Base-by-base conservation (phyloP, 23 tunicate genomes). In the Diplosoma virens region DNA sequence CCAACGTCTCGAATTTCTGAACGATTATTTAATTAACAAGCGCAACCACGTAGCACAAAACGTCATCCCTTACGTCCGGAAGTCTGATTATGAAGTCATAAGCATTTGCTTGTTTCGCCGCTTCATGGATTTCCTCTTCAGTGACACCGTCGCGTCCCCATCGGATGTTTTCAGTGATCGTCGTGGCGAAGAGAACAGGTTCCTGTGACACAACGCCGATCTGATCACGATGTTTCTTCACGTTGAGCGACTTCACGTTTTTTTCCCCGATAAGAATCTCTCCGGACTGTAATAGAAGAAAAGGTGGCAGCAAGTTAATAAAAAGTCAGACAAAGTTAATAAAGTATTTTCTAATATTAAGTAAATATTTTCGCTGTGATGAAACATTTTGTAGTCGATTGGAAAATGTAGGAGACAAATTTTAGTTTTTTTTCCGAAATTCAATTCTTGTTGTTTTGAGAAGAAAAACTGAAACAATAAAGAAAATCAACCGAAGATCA, bases 101-200 rank as follows among this genome's bases (percentile, higher is more conserved):
- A 29, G 97, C 97, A 61, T 95, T 95, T n/a, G 99, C 99, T 77
- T 89, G 74, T 53, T 67, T 84, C 9, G 99, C 99, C 31, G 99
- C 99, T 75, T 77, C 61, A 14, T 37, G 33, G 11, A 93, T 64
- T 76, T 92, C 97, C 16, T 79, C 73, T 27, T 92, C 81, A 2
- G 87, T 74, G 24, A 85, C 97, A 18, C 84, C 92, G 5, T 92
- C 97, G 56, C 97, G 83, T 47, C 97, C 97, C 97, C 97, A 92
- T n/a, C 84, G 80, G 37, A 92, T 92, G 41, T 92, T 92, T 33
- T 92, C 97, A 27, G 79, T 87, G 28, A 92, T 92, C 23, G 87
- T 85, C 25, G 92, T 92, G 37, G 85, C 86, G 77, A 92, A 92
- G 0, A 92, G 75, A 31, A 92, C 80, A 32, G 97, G 97, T 33